A percentile compares a stretch with the other conserved stretches of the same genome.
Evolutionary conservation across 23 tunicate genomes (phyloP).

Genomic region (Ascidia mentula): DNA sequence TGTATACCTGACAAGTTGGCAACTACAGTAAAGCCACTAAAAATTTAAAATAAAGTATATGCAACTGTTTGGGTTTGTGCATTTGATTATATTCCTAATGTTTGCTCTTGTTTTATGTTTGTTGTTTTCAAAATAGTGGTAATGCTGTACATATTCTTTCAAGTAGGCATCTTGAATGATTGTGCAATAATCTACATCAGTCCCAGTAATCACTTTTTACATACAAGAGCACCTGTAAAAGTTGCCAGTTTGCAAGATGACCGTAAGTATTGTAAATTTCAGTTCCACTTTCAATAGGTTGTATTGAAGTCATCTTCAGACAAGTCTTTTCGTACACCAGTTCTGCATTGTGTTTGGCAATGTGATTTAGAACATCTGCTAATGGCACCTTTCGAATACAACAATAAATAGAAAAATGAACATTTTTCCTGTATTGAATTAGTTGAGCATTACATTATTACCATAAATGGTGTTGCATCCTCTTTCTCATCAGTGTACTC

Average conservation of each 20-base stretch:
- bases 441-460: neutral
- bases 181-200: too few species aligned
- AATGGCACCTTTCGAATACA: conserved; percentile 48
- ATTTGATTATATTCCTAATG: too few species aligned
- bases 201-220: neutral
- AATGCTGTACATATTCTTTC: too few species aligned
- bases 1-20: too few species aligned
- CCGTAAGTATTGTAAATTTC: conserved; percentile 86
- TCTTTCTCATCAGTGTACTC: conserved; percentile 38
- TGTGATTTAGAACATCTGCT: conserved; percentile 83
- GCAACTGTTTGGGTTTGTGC: too few species aligned
- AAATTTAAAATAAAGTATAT: too few species aligned
- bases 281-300: conserved; percentile 24
- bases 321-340: conserved; percentile 41
- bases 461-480: conserved; percentile 22
- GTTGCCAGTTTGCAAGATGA: conserved; percentile 46
- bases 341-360: conserved; percentile 64
- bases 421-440: neutral
- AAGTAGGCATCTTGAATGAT: too few species aligned
- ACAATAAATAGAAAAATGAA: neutral
- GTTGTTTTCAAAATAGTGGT: too few species aligned
- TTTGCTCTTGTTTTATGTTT: too few species aligned
- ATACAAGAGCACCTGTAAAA: conserved; percentile 54
- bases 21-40: too few species aligned
- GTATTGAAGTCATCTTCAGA: conserved; percentile 46